Conservation (phyloP, 2,888 invertebrate genomes). For the Junonia oenone region DNA sequence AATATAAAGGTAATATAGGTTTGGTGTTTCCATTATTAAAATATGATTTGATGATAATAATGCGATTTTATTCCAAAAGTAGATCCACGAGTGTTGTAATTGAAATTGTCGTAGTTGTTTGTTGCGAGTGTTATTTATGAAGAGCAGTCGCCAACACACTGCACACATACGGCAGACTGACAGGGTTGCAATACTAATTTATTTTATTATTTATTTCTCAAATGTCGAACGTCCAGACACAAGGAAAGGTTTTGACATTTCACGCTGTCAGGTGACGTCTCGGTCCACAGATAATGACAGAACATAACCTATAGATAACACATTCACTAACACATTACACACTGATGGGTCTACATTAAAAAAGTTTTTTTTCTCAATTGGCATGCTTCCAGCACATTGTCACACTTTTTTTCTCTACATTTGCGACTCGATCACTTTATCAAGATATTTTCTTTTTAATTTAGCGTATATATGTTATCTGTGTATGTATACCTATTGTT, state of each 20-base stretch:
- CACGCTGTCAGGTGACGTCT: constrained; percentile 23
- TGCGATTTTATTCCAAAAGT: constrained; percentile 42
- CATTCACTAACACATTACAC: constrained; percentile 52
- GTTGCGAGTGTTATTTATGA: constrained; percentile 34
- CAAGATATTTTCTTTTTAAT: constrained; percentile 10
- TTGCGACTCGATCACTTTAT: constrained; percentile 26
- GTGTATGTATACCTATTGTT: constrained; percentile 23
- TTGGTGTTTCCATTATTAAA: not conserved
- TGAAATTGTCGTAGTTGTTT: constrained; percentile 46
- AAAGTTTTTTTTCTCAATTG: constrained; percentile 15
- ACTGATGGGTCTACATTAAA: constrained; percentile 63
- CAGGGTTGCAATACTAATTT: constrained; percentile 11
- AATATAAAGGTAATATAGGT: not conserved
- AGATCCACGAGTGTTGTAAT: constrained; percentile 72
- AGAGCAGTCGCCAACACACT: constrained; percentile 70
- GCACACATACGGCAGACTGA: constrained; percentile 56
- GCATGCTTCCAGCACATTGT: constrained; percentile 31
- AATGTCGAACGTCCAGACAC: not conserved
- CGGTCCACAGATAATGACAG: not conserved
- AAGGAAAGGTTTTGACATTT: not conserved
- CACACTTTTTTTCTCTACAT: constrained; percentile 26
- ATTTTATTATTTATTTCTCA: not conserved
- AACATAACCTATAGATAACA: constrained; percentile 20
- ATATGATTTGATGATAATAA: constrained; percentile 26
- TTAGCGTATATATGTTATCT: constrained; percentile 18